phyloP scores from a whole-genome alignment of 92 coral and sea anemone species.

The Blastomussa wellsi region DNA sequence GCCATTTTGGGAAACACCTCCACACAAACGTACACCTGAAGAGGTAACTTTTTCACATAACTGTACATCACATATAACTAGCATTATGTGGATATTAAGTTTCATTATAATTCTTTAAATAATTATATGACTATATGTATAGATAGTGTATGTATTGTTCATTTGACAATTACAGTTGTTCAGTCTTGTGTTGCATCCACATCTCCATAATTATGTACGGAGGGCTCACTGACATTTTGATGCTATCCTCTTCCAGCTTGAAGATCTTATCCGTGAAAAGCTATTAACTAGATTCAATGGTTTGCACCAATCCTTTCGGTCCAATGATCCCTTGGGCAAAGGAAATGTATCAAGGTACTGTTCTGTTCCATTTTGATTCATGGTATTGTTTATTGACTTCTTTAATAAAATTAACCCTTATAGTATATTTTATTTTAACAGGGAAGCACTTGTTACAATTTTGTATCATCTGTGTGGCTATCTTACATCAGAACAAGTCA shows the following conservation, averaged over 20 bases:
- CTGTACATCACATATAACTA: too few relatives aligned
- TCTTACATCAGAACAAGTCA: constrained; percentile 72
- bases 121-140: too few relatives aligned
- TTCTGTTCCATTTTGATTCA: too few relatives aligned
- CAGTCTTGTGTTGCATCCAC: too few relatives aligned
- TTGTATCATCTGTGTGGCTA: constrained; percentile 87
- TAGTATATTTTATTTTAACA: constrained; percentile 9
- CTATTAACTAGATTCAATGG: constrained; percentile 70
- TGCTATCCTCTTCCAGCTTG: constrained; percentile 48
- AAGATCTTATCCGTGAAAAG: constrained; percentile 75
- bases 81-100: too few relatives aligned
- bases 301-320: constrained; percentile 77
- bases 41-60: constrained; percentile 26
- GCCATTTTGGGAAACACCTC: constrained; percentile 23
- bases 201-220: background rate
- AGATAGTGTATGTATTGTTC: too few relatives aligned
- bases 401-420: background rate
- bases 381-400: background rate
- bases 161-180: too few relatives aligned
- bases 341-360: constrained; percentile 83
- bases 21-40: constrained; percentile 37
- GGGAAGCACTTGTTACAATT: constrained; percentile 82
- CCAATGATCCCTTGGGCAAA: constrained; percentile 80
- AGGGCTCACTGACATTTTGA: background rate
- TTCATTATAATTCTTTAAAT: too few relatives aligned